These are phyloP conservation scores for Caranx ignobilis DNA, from an alignment of 2,113 vertebrate species.

Conservation along the genomic window DNA sequence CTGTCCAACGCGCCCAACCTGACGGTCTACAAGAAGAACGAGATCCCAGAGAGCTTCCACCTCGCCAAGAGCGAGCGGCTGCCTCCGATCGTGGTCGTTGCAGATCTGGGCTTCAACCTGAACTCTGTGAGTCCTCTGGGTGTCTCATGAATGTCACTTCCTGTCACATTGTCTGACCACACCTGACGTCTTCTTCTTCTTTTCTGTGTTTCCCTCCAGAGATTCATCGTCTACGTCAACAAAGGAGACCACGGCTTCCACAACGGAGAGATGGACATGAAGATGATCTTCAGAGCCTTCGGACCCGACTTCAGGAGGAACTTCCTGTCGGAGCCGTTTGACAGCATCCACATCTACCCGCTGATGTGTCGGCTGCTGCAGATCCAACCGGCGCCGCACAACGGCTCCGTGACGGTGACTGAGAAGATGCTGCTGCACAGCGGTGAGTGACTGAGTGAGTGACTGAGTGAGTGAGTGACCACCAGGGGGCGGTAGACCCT, in stretches of 20 bases:
- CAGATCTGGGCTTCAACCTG: slow-evolving; percentile 87
- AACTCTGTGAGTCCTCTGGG: slow-evolving; percentile 83
- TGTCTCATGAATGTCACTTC: too few relatives aligned
- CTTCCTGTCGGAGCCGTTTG: slow-evolving; percentile 78
- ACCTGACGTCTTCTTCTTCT: background rate
- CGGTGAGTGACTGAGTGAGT: slow-evolving; percentile 15
- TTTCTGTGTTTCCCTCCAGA: slow-evolving; percentile 65
- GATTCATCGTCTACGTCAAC: slow-evolving; percentile 83
- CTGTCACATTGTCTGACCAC: too few relatives aligned
- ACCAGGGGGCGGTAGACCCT: too few relatives aligned
- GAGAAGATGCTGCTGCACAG: slow-evolving; percentile 64
- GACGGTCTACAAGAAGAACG: slow-evolving; percentile 82
- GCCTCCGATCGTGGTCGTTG: slow-evolving; percentile 85
- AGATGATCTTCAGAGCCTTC: slow-evolving; percentile 87
- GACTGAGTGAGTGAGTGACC: too few relatives aligned
- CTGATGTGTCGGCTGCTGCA: slow-evolving; percentile 84
- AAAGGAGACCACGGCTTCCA: slow-evolving; percentile 87
- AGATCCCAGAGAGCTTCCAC: slow-evolving; percentile 86
- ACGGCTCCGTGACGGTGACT: slow-evolving; percentile 76
- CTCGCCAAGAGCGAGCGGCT: slow-evolving; percentile 80
- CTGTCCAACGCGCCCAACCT: slow-evolving; percentile 84
- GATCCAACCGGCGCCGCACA: slow-evolving; percentile 74
- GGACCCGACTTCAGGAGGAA: slow-evolving; percentile 85
- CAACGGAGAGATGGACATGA: slow-evolving; percentile 85
- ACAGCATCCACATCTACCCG: slow-evolving; percentile 84